Percentiles rank a stretch among this genome's conserved stretches.
Conservation (phyloP, 2,888 invertebrate species). For the Linhomoeus sp. region DNA sequence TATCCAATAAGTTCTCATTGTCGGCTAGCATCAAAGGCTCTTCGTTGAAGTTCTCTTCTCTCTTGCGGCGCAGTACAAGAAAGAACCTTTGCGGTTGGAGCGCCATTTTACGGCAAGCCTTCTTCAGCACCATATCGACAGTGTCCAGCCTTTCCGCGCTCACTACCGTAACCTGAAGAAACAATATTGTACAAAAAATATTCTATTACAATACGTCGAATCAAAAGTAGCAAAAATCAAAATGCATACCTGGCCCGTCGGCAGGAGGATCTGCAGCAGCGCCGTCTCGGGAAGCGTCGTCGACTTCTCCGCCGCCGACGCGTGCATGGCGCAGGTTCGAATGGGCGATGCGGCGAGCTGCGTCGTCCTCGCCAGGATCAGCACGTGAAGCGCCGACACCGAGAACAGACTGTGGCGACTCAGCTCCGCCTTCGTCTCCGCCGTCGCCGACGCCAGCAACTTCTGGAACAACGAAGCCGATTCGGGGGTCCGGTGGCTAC, state of each 20-base stretch:
- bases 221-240: too few species aligned
- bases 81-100: constrained; percentile 4
- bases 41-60: too few species aligned
- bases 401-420: constrained; percentile 5
- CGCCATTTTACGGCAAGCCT: constrained; percentile 3
- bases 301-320: not conserved
- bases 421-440: constrained; percentile 4
- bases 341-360: not conserved
- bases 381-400: constrained; percentile 6
- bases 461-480: constrained; percentile 3
- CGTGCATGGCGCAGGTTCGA: too few species aligned
- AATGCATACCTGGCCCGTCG: not conserved
- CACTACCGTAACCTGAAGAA: constrained; percentile 5
- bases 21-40: not conserved
- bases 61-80: not conserved
- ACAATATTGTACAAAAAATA: not conserved
- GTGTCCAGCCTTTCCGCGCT: constrained; percentile 4
- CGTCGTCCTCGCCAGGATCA: not conserved
- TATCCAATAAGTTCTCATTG: too few species aligned
- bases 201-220: too few species aligned
- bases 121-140: constrained; percentile 1
- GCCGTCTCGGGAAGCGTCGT: not conserved
- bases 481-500: not conserved
- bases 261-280: not conserved
- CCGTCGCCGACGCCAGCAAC: constrained; percentile 3